These are phyloP conservation scores for Cryptoprocta ferox DNA, from an alignment of 2,797 vertebrate species.

Conservation along the genomic window DNA sequence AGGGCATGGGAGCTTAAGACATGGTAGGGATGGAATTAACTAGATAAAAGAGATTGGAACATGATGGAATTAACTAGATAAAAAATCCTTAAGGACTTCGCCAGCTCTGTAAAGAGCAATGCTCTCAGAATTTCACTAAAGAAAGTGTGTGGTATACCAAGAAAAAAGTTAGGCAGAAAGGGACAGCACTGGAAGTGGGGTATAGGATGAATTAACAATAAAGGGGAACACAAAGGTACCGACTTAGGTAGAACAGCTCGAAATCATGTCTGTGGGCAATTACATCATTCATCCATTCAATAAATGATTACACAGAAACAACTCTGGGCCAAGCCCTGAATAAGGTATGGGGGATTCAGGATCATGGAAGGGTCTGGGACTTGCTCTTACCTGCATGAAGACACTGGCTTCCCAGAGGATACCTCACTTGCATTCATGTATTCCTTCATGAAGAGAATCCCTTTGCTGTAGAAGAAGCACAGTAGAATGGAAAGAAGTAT, in stretches of 20 bases:
- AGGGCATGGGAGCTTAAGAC: not conserved
- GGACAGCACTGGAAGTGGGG: not conserved
- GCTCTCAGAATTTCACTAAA: not conserved
- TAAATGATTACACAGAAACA: not conserved
- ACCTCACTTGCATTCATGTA: slow-evolving; percentile 88
- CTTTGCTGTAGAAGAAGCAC: slow-evolving; percentile 80
- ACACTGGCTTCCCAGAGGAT: slow-evolving; percentile 79
- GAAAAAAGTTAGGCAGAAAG: not conserved
- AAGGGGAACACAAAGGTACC: not conserved
- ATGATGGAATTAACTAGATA: not conserved
- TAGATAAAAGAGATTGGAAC: too few relatives aligned
- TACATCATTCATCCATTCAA: too few relatives aligned
- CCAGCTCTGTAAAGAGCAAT: not conserved
- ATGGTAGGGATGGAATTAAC: too few relatives aligned
- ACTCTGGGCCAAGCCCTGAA: not conserved
- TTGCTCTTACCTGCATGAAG: slow-evolving; percentile 80
- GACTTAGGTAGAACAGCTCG: not conserved
- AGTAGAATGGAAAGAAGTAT: slow-evolving; percentile 24
- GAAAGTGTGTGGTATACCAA: not conserved
- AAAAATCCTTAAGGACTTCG: not conserved
- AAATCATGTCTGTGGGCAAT: not conserved
- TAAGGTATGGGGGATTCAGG: not conserved
- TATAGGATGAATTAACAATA: not conserved
- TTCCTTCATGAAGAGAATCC: slow-evolving; percentile 91
- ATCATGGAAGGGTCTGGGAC: not conserved